Percentiles rank a stretch among this genome's conserved stretches.
These are phyloP conservation scores for Sphaerodactylus townsendi DNA, from an alignment of 2,113 vertebrate genomes.

Conservation along the genomic window DNA sequence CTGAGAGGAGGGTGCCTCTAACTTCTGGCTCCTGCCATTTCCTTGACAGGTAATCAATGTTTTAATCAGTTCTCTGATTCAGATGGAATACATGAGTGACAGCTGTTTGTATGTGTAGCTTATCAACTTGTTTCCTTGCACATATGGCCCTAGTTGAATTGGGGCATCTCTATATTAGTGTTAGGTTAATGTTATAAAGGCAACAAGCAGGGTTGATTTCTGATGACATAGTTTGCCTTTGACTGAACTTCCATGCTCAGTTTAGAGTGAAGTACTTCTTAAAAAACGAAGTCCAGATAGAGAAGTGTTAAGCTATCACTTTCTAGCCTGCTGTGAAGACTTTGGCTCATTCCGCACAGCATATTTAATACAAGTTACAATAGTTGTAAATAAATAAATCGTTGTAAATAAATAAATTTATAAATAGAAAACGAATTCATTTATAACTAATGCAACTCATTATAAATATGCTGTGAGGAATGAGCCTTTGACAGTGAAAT, in stretches of 20 bases:
- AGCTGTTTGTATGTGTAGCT: not conserved
- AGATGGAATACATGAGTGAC: not conserved
- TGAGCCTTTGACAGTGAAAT: not conserved
- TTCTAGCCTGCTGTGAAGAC: not conserved
- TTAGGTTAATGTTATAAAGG: not conserved
- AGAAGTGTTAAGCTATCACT: not conserved
- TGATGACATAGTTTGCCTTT: not conserved
- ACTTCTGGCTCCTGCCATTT: no score
- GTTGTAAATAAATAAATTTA: no score
- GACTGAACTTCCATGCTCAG: not conserved
- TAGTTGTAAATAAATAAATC: no score
- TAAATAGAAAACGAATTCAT: no score
- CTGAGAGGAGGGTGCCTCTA: not conserved
- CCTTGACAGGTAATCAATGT: not conserved
- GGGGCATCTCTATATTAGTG: no score
- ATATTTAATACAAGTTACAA: no score
- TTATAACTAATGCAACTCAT: no score
- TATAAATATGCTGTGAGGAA: no score
- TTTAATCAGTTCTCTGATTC: not conserved
- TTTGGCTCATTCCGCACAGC: no score
- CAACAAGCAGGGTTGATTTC: not conserved
- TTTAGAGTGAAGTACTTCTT: not conserved
- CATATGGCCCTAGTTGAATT: not conserved
- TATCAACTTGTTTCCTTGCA: not conserved
- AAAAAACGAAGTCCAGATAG: not conserved